Conservation (phyloP, 2,888 invertebrate genomes). For the Drosophila kanekoi region DNA sequence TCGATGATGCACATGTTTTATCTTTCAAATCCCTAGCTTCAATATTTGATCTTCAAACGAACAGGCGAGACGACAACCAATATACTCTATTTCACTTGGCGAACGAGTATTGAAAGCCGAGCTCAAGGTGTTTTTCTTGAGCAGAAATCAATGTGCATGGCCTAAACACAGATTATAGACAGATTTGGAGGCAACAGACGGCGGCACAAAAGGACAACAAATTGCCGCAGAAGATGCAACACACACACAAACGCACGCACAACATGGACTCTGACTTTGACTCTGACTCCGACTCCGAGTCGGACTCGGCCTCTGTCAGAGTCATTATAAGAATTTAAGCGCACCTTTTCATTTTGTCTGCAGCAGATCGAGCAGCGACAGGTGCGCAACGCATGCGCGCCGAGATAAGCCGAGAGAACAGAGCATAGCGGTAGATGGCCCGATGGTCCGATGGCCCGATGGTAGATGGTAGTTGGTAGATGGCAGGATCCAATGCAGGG, state of each 20-base stretch:
- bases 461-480: conserved; percentile 15
- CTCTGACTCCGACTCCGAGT: conserved; percentile 9
- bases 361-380: conserved; percentile 65
- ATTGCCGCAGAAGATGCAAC: conserved; percentile 73
- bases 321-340: conserved; percentile 81
- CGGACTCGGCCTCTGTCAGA: conserved; percentile 39
- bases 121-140: conserved; percentile 72
- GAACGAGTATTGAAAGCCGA: conserved; percentile 2
- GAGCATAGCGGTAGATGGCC: conserved; percentile 70
- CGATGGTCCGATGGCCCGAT: conserved; percentile 37
- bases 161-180: conserved; percentile 77
- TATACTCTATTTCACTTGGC: too few relatives aligned
- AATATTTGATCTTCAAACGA: too few relatives aligned
- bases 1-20: too few relatives aligned
- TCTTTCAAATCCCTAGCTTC: too few relatives aligned
- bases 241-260: conserved; percentile 29
- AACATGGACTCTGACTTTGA: conserved; percentile 14
- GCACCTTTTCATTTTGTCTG: conserved; percentile 74
- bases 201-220: conserved; percentile 74
- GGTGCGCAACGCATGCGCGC: conserved; percentile 67
- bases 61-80: too few relatives aligned
- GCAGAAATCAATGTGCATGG: conserved; percentile 61
- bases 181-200: conserved; percentile 73
- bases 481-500: conserved; percentile 29
- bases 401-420: conserved; percentile 38